Evolutionary conservation across 2,888 invertebrate species (phyloP), one percentile per base, ranked within the genome.

Genomic region (Uropetala carovei): DNA sequence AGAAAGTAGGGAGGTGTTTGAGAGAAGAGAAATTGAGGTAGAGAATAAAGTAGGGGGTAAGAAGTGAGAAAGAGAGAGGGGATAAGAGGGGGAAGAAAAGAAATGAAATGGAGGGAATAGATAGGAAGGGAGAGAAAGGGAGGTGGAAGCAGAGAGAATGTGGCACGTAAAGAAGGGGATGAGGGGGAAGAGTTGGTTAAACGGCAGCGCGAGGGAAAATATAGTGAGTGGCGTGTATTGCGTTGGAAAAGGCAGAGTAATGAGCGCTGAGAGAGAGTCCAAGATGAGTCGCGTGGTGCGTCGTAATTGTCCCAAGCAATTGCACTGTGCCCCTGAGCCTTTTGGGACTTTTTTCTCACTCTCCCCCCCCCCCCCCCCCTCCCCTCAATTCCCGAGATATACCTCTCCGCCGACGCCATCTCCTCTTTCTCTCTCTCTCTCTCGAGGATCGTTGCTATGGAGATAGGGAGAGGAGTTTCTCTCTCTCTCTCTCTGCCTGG

Each of bases 231-330:
- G 59, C 22, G 11, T 27, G 59, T 82, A 11, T 27, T n/a, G n/a
- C 56, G 83, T 18, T 30, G 18, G 16, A 30, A 83, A 83, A 83
- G 60, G 60, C 60, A 27, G 60, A 18, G 89, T 18, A 64, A 89
- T 64, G 64, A 89, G 30, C 64, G 60, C 64, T 57, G 84, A 84
- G 43, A 43, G 43, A 43, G 43, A 43, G 43, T 43, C 43, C 43
- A 5, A 43, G 89, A 83, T 56, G 83, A 83, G 83, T 83, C 83
- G 43, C 13, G 14, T n/a, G 56, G 22, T 58, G 27, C 59, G 59
- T 58, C 89, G 60, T 89, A 89, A 89, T 89, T 89, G 89, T 89
- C 89, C 89, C 64, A 60, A 64, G 89, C 89, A 89, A 89, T 89
- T 89, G 89, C 89, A 89, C 64, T 64, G 60, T 64, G 89, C 85